Evolutionary conservation across 2,888 invertebrate genomes (phyloP).

Genomic region (Belgica antarctica): DNA sequence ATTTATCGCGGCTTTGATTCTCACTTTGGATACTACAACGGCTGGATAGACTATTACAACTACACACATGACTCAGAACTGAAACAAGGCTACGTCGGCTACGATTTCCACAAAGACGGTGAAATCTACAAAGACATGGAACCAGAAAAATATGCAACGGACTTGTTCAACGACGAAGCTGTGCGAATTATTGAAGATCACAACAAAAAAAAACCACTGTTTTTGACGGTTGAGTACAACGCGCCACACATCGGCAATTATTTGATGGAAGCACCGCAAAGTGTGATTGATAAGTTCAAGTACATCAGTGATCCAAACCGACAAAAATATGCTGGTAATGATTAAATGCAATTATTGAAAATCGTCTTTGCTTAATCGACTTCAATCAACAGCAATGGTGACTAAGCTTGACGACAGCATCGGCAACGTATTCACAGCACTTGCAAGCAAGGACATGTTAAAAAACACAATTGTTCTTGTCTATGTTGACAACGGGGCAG

Average conservation of each 20-base stretch:
- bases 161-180: constrained; percentile 67
- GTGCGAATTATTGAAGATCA: constrained; percentile 62
- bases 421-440: constrained; percentile 68
- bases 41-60: constrained; percentile 76
- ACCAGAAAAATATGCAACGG: constrained; percentile 66
- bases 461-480: constrained; percentile 81
- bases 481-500: constrained; percentile 84
- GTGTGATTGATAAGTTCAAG: background rate
- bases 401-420: constrained; percentile 81
- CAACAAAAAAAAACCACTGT: constrained; percentile 63
- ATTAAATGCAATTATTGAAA: background rate
- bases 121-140: constrained; percentile 58
- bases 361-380: background rate
- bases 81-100: constrained; percentile 52
- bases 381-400: constrained; percentile 66
- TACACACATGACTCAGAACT: constrained; percentile 57
- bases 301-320: background rate
- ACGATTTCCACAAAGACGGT: constrained; percentile 58
- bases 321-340: background rate
- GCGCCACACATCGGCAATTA: constrained; percentile 78
- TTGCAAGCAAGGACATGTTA: constrained; percentile 66
- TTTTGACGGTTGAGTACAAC: constrained; percentile 74
- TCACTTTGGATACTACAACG: constrained; percentile 83
- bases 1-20: constrained; percentile 72
- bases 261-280: constrained; percentile 67